These are phyloP conservation scores for Ivindomyrus marchei DNA, from an alignment of 2,113 vertebrate genomes.

Conservation along the genomic window DNA sequence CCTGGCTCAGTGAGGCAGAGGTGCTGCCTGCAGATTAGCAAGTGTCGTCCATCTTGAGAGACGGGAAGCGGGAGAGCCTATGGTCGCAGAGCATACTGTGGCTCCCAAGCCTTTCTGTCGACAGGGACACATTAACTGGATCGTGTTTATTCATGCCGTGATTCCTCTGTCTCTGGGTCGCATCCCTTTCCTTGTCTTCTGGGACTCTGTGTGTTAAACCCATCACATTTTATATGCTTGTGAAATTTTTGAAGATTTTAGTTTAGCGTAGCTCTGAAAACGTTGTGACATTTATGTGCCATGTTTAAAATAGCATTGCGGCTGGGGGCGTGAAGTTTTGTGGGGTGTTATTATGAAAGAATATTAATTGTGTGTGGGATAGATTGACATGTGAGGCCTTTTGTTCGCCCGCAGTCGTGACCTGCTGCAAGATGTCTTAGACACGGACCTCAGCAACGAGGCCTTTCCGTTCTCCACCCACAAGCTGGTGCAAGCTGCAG, in stretches of 20 bases:
- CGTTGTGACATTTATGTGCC: not conserved
- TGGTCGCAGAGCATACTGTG: not conserved
- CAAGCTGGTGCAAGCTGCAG: constrained; percentile 67
- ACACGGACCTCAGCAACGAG: constrained; percentile 76
- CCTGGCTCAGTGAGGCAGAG: not conserved
- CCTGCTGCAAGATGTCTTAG: constrained; percentile 81
- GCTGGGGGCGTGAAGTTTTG: not conserved
- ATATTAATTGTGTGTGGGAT: not conserved
- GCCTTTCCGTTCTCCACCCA: constrained; percentile 91
- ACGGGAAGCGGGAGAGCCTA: not conserved
- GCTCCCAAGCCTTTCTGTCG: not conserved
- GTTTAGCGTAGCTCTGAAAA: not conserved
- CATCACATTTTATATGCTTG: not conserved
- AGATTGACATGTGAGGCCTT: not conserved
- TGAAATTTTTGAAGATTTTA: not conserved
- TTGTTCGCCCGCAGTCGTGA: constrained; percentile 59
- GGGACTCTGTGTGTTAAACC: not conserved
- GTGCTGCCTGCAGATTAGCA: not conserved
- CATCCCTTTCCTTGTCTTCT: not conserved
- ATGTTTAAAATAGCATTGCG: not conserved
- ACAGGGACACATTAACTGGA: not conserved
- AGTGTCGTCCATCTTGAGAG: not conserved
- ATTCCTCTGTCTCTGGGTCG: not conserved
- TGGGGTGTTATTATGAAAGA: not conserved
- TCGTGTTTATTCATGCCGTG: not conserved